Percentiles rank a stretch among this genome's conserved stretches.
Conservation (phyloP, 2,797 vertebrate species). For the Lepus oiostolus region DNA sequence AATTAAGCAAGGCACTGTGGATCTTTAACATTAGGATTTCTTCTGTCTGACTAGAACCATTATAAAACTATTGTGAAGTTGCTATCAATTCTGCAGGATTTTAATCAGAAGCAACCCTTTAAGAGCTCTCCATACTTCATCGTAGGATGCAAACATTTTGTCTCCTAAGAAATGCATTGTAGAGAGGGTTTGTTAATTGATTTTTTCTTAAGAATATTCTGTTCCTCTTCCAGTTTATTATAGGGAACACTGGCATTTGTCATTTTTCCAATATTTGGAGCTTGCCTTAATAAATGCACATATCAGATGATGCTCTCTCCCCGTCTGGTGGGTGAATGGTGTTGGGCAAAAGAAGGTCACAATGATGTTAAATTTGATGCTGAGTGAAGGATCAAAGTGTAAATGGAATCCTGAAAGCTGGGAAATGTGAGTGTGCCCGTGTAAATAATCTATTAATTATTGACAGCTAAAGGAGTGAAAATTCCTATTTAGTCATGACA, state of each 20-base stretch:
- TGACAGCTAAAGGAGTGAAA: slow-evolving; percentile 89
- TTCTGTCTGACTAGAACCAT: slow-evolving; percentile 3
- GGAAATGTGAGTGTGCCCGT: slow-evolving; percentile 94
- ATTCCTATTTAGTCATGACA: slow-evolving; percentile 89
- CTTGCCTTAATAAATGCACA: slow-evolving; percentile 87
- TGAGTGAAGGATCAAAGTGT: slow-evolving; percentile 93
- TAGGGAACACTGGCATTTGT: slow-evolving; percentile 83
- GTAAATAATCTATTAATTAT: slow-evolving; percentile 99
- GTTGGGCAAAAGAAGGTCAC: slow-evolving; percentile 88
- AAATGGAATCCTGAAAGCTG: slow-evolving; percentile 94
- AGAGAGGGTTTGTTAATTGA: slow-evolving; percentile 83
- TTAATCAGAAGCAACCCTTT: slow-evolving; percentile 80
- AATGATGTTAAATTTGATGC: slow-evolving; percentile 90
- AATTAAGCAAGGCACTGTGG: not conserved
- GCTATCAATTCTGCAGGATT: slow-evolving; percentile 76
- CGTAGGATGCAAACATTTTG: slow-evolving; percentile 64
- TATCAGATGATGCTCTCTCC: slow-evolving; percentile 84
- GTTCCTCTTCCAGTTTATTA: slow-evolving; percentile 81
- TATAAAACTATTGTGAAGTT: slow-evolving; percentile 4
- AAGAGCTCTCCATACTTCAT: slow-evolving; percentile 62
- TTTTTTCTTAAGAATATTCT: slow-evolving; percentile 83
- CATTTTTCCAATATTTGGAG: slow-evolving; percentile 82
- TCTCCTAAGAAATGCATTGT: slow-evolving; percentile 56
- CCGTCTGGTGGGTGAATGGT: slow-evolving; percentile 81
- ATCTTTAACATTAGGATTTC: slow-evolving; percentile 54